Evolutionary conservation across 2,888 invertebrate species (phyloP).

Genomic region (Dasysyrphus tricinctus): DNA sequence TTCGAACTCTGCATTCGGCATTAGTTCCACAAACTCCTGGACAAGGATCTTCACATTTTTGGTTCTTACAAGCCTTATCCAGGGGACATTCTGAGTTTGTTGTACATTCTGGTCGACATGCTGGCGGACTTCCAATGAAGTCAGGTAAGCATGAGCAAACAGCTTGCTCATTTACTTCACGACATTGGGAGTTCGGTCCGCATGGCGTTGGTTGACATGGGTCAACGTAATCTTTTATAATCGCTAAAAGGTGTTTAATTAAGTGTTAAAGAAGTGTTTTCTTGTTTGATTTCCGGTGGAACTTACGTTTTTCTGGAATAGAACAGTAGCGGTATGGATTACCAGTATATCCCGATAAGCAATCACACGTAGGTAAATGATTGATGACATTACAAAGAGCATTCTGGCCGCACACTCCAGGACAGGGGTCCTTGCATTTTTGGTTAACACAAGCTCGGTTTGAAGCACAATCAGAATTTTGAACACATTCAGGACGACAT

Average conservation of each 20-base stretch:
- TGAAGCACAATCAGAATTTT: slow-evolving; percentile 90
- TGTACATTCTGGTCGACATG: slow-evolving; percentile 88
- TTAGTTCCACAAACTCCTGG: slow-evolving; percentile 86
- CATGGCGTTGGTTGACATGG: slow-evolving; percentile 88
- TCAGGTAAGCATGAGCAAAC: slow-evolving; percentile 86
- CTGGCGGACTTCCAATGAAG: slow-evolving; percentile 87
- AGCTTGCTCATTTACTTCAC: slow-evolving; percentile 85
- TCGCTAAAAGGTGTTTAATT: slow-evolving; percentile 76
- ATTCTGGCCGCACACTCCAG: slow-evolving; percentile 90
- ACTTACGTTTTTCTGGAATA: slow-evolving; percentile 84
- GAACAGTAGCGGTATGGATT: slow-evolving; percentile 89
- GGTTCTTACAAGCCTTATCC: slow-evolving; percentile 86
- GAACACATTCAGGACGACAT: slow-evolving; percentile 91
- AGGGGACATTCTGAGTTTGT: slow-evolving; percentile 86
- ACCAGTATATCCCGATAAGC: slow-evolving; percentile 89
- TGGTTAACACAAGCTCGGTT: slow-evolving; percentile 89
- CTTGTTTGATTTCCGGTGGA: slow-evolving; percentile 79
- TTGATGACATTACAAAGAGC: slow-evolving; percentile 89
- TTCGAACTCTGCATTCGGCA: slow-evolving; percentile 89
- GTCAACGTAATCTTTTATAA: slow-evolving; percentile 82
- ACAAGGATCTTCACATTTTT: slow-evolving; percentile 88
- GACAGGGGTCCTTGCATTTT: slow-evolving; percentile 91
- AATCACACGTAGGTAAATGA: slow-evolving; percentile 88
- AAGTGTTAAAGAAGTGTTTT: neutral
- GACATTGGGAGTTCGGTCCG: slow-evolving; percentile 87